Conservation (phyloP, 2,797 vertebrate species). For the Chelidonichthys spinosus region DNA sequence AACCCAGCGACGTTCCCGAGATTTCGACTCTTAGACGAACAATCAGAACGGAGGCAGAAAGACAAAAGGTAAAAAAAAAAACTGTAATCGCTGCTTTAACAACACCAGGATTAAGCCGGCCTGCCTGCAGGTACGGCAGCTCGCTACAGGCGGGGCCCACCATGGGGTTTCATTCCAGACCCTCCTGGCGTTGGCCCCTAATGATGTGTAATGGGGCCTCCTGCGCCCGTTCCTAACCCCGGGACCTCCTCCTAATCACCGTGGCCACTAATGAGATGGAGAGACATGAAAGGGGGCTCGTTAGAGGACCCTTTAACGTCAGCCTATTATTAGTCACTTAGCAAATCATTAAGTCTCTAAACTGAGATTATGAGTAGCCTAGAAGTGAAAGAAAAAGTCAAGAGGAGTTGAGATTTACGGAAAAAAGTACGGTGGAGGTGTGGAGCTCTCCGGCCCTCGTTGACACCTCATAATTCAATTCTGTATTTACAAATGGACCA, state of each 20-base stretch:
- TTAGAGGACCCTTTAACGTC: conserved; percentile 69
- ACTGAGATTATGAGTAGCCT: conserved; percentile 66
- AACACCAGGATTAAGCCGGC: conserved; percentile 37
- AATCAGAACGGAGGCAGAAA: background rate
- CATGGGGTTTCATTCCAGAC: conserved; percentile 58
- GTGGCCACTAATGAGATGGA: conserved; percentile 78
- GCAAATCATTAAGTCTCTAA: conserved; percentile 74
- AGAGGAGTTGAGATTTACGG: background rate
- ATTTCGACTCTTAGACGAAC: background rate
- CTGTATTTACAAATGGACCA: background rate
- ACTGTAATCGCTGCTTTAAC: conserved; percentile 12
- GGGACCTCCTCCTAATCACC: conserved; percentile 77
- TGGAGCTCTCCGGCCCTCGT: background rate
- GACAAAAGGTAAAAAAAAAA: conserved; percentile 14
- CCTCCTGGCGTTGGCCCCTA: conserved; percentile 68
- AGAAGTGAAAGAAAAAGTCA: conserved; percentile 25
- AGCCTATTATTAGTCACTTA: conserved; percentile 75
- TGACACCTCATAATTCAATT: too few relatives aligned
- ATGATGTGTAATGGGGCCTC: conserved; percentile 78
- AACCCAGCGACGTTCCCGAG: background rate
- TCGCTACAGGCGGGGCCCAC: conserved; percentile 35
- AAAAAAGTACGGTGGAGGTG: background rate
- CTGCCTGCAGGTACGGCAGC: conserved; percentile 61
- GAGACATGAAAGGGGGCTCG: conserved; percentile 74
- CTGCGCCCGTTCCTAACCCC: conserved; percentile 68